These are phyloP conservation scores for Mormoops blainvillei DNA, from an alignment of 2,113 vertebrate species.

Conservation along the genomic window DNA sequence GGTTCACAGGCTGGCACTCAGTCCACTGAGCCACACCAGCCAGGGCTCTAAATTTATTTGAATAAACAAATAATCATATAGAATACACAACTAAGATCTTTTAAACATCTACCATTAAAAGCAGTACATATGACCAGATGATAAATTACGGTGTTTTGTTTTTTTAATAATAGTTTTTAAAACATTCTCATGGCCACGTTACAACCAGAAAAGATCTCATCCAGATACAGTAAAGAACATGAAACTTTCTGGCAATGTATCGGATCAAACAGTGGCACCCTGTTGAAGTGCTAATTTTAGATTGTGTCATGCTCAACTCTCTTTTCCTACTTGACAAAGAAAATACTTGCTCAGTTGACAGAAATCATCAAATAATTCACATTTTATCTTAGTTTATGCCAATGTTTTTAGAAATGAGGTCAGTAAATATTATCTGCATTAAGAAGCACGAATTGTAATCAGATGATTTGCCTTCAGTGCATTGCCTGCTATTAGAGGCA, in stretches of 20 bases:
- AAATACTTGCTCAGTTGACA: neutral
- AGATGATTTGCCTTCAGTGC: neutral
- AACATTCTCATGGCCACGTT: neutral
- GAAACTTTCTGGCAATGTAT: neutral
- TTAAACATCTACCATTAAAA: neutral
- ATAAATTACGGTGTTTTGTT: neutral
- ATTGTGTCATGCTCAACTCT: slow-evolving; percentile 3
- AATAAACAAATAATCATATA: neutral
- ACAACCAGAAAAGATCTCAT: neutral
- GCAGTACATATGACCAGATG: neutral
- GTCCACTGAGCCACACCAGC: no score
- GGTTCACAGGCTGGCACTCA: no score
- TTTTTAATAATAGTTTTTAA: neutral
- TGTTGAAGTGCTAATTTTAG: neutral
- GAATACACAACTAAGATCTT: neutral
- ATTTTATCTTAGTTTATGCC: neutral
- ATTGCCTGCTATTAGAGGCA: neutral
- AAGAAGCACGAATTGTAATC: neutral
- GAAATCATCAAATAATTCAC: neutral
- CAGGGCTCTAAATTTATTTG: neutral
- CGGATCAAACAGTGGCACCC: neutral
- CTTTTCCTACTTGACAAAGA: slow-evolving; percentile 8
- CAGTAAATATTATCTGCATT: neutral
- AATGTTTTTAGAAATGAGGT: neutral
- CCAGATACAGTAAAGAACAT: neutral